Percentiles rank a stretch among this genome's conserved stretches.
phyloP scores from a whole-genome alignment of 2,113 vertebrate genomes.

The Prochilodus magdalenae region DNA sequence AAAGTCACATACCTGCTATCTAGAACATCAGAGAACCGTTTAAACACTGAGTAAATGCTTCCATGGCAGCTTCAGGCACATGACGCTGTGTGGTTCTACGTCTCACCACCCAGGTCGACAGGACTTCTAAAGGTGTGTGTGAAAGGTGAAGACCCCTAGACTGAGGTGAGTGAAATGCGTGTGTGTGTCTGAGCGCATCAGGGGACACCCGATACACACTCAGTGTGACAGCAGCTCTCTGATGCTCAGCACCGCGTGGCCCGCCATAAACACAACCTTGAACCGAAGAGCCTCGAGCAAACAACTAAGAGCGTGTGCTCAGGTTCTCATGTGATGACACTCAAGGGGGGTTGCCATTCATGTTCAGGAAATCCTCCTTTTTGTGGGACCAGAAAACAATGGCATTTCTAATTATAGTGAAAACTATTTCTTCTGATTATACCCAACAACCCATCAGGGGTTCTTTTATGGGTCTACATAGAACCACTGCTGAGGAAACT shows the following conservation, averaged over 20 bases:
- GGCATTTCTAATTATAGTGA: neutral
- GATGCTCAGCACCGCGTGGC: slow-evolving; percentile 59
- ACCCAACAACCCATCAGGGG: no score
- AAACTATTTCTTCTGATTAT: neutral
- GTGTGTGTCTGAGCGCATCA: slow-evolving; percentile 50
- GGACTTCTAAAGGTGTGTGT: slow-evolving; percentile 70
- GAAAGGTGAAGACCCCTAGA: slow-evolving; percentile 68
- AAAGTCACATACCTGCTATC: no score
- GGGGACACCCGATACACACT: slow-evolving; percentile 76
- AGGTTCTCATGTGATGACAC: slow-evolving; percentile 32
- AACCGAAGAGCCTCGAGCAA: slow-evolving; percentile 64
- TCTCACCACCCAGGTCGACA: slow-evolving; percentile 77
- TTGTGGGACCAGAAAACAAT: neutral
- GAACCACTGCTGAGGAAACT: no score
- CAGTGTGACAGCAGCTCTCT: slow-evolving; percentile 58
- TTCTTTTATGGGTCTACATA: no score
- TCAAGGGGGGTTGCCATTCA: slow-evolving; percentile 16
- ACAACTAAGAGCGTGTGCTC: slow-evolving; percentile 51
- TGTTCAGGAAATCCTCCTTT: slow-evolving; percentile 13
- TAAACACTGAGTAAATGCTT: no score
- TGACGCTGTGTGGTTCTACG: slow-evolving; percentile 42
- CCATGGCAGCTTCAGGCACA: neutral
- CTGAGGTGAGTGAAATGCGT: slow-evolving; percentile 60
- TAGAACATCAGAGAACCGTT: no score
- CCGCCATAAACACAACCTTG: slow-evolving; percentile 70